phyloP scores from a whole-genome alignment of 2,888 invertebrate genomes.

The Orthosia gracilis region DNA sequence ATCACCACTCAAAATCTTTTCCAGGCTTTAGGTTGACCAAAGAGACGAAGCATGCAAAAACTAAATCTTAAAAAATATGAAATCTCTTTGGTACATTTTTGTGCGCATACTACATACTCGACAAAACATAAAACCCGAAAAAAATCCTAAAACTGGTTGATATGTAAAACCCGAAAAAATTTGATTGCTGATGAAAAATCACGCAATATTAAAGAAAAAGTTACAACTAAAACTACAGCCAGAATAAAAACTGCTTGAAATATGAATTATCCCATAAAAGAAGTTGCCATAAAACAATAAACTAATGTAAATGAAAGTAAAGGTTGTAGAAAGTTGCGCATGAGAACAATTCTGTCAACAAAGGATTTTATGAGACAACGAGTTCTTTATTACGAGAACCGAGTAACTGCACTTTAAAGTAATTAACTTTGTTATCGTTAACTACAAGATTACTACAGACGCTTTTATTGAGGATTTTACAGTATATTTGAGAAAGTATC shows the following conservation, averaged over 20 bases:
- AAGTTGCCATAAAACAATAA: conserved; percentile 48
- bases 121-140: not conserved
- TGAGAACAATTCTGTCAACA: conserved; percentile 61
- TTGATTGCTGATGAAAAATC: not conserved
- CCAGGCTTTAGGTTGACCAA: too few species aligned
- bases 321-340: conserved; percentile 55
- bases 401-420: conserved; percentile 28
- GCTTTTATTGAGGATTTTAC: not conserved
- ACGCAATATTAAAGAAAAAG: not conserved
- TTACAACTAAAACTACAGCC: not conserved
- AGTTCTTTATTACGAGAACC: conserved; percentile 38
- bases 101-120: too few species aligned
- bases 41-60: too few species aligned
- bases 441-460: conserved; percentile 1
- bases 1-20: too few species aligned
- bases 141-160: not conserved
- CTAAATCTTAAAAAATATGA: too few species aligned
- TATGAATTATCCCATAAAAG: conserved; percentile 20
- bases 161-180: not conserved
- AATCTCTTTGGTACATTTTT: too few species aligned
- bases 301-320: conserved; percentile 53
- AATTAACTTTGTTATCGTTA: conserved; percentile 17
- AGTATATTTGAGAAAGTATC: not conserved
- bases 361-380: conserved; percentile 46
- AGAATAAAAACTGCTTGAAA: conserved; percentile 5